Percentiles rank a stretch among this genome's conserved stretches.
Evolutionary conservation across 2,797 vertebrate genomes (phyloP).

Genomic region (Channa striata): DNA sequence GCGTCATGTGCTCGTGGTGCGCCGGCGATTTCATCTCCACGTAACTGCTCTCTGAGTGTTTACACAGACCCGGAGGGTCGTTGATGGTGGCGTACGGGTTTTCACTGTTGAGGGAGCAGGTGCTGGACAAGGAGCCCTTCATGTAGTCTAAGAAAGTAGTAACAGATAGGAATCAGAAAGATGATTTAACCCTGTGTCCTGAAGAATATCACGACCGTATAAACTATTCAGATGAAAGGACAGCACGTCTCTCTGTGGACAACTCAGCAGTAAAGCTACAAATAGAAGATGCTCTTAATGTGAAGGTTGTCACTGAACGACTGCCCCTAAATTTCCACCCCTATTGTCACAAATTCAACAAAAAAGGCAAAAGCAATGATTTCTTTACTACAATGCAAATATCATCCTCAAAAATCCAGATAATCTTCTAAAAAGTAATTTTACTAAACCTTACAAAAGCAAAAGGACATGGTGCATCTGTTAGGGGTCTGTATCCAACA

Average conservation of each 20-base stretch:
- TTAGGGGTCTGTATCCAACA: not conserved
- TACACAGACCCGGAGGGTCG: conserved; percentile 90
- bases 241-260: too few species aligned
- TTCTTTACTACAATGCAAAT: too few species aligned
- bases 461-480: not conserved
- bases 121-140: conserved; percentile 95
- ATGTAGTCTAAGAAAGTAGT: conserved; percentile 89
- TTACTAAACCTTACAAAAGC: too few species aligned
- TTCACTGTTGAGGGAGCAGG: conserved; percentile 96
- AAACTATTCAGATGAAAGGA: not conserved
- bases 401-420: too few species aligned
- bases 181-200: not conserved
- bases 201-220: not conserved
- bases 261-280: too few species aligned
- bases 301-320: not conserved
- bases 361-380: too few species aligned
- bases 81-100: conserved; percentile 98
- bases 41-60: conserved; percentile 96
- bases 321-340: not conserved
- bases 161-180: not conserved
- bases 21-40: conserved; percentile 98
- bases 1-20: conserved; percentile 84
- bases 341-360: not conserved
- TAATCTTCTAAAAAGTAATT: too few species aligned
- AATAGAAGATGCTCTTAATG: not conserved